phyloP scores from a whole-genome alignment of 2,888 invertebrate species.

The Erebia ligea region DNA sequence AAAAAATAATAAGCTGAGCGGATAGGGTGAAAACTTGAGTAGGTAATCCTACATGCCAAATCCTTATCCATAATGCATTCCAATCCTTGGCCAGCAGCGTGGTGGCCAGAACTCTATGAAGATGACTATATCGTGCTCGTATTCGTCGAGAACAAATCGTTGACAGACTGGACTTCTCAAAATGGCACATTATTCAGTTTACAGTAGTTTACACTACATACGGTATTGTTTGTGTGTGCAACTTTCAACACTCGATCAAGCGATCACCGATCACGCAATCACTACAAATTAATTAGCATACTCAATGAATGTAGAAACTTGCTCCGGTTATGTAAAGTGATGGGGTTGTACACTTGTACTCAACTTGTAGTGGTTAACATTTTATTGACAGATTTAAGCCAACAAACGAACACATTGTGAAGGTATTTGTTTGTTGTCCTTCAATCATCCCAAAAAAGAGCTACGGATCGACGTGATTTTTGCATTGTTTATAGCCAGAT shows the following conservation, averaged over 20 bases:
- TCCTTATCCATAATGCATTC: no score
- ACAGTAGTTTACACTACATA: conserved; percentile 31
- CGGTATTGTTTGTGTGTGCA: conserved; percentile 53
- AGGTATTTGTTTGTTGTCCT: no score
- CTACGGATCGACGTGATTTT: no score
- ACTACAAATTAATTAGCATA: conserved; percentile 56
- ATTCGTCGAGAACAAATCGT: conserved; percentile 10
- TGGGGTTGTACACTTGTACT: neutral
- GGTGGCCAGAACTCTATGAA: no score
- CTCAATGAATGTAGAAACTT: conserved; percentile 45
- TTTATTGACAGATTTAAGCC: no score
- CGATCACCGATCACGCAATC: conserved; percentile 49
- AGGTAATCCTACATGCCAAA: no score
- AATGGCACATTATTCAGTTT: conserved; percentile 34
- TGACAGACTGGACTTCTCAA: conserved; percentile 28
- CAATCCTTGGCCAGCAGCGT: no score
- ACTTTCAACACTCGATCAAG: conserved; percentile 43
- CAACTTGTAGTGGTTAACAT: neutral
- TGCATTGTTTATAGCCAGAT: no score
- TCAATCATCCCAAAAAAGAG: no score
- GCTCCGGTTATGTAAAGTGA: conserved; percentile 34
- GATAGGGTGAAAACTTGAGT: no score
- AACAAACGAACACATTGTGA: no score
- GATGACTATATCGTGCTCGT: neutral
- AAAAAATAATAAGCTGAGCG: no score